Evolutionary conservation across 2,113 vertebrate genomes (phyloP).

Genomic region (pig (Sus scrofa)): DNA sequence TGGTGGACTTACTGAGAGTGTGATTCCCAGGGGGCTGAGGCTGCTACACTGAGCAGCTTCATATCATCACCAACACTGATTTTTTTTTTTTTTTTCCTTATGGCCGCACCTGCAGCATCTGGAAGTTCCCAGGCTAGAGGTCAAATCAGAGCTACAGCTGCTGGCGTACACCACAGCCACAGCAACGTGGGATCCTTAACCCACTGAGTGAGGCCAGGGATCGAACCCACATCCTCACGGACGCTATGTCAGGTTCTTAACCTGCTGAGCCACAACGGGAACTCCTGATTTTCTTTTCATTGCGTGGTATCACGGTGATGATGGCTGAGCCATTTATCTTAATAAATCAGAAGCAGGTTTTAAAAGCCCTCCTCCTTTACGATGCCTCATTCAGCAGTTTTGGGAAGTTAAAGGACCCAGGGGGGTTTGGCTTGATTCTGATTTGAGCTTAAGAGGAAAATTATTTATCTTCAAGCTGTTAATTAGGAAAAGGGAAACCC

Average conservation of each 20-base stretch:
- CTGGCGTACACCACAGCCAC: too few relatives aligned
- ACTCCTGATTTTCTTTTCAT: slow-evolving; percentile 75
- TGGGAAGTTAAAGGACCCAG: slow-evolving; percentile 63
- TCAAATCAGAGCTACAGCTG: too few relatives aligned
- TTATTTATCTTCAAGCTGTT: slow-evolving; percentile 79
- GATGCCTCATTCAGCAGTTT: slow-evolving; percentile 72
- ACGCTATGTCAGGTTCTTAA: too few relatives aligned
- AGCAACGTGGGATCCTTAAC: too few relatives aligned
- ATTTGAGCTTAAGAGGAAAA: slow-evolving; percentile 75
- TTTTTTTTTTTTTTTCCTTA: neutral
- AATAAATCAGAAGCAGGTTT: slow-evolving; percentile 81
- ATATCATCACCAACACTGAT: slow-evolving; percentile 55
- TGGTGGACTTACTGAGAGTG: slow-evolving; percentile 47
- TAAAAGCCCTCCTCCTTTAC: neutral
- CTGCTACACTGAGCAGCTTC: slow-evolving; percentile 49
- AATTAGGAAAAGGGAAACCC: slow-evolving; percentile 80
- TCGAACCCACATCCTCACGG: too few relatives aligned
- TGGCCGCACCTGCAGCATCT: too few relatives aligned
- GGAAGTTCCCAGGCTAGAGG: too few relatives aligned
- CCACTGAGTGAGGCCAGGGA: too few relatives aligned
- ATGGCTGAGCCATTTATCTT: slow-evolving; percentile 83
- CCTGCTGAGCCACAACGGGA: too few relatives aligned
- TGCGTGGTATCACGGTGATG: slow-evolving; percentile 77
- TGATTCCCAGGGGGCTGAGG: slow-evolving; percentile 59
- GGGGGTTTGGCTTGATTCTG: slow-evolving; percentile 55